These are phyloP conservation scores for Acrocephalus kingi DNA, from an alignment of 2,113 vertebrate species.

Conservation along the genomic window DNA sequence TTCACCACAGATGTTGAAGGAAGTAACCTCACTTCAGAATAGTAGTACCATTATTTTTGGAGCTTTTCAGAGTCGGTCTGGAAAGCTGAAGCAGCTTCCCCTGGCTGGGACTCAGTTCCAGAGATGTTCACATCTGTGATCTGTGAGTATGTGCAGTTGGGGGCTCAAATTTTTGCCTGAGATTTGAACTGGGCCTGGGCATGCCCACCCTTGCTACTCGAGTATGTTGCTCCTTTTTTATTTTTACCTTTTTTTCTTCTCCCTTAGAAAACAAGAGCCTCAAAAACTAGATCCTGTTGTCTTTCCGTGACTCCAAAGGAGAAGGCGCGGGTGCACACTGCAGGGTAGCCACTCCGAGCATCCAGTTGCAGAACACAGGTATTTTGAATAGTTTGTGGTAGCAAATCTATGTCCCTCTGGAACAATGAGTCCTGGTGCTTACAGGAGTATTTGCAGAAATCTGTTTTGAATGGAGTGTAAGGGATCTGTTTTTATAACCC, in stretches of 20 bases:
- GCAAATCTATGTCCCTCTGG: not conserved
- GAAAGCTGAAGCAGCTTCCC: not conserved
- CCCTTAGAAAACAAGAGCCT: slow-evolving; percentile 36
- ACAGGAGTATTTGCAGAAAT: not conserved
- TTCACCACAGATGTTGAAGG: slow-evolving; percentile 54
- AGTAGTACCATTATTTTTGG: slow-evolving; percentile 26
- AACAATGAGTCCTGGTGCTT: not conserved
- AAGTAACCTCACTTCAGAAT: slow-evolving; percentile 56
- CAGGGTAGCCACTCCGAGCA: not conserved
- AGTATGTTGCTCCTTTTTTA: not conserved
- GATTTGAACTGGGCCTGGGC: not conserved
- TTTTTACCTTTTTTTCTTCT: not conserved
- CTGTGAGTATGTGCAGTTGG: not conserved
- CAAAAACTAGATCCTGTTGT: slow-evolving; percentile 16
- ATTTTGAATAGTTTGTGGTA: not conserved
- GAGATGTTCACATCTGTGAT: not conserved
- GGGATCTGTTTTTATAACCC: not conserved
- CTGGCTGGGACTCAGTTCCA: not conserved
- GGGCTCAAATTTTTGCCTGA: not conserved
- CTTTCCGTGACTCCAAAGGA: slow-evolving; percentile 33
- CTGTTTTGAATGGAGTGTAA: not conserved
- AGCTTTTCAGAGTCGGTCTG: not conserved
- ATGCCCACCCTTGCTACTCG: not conserved
- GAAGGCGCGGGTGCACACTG: not conserved
- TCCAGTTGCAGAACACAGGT: slow-evolving; percentile 24